Percentiles rank a stretch among this genome's conserved stretches.
Evolutionary conservation across 2,888 invertebrate genomes (phyloP).

Genomic region (Hirtodrosophila alboralis): DNA sequence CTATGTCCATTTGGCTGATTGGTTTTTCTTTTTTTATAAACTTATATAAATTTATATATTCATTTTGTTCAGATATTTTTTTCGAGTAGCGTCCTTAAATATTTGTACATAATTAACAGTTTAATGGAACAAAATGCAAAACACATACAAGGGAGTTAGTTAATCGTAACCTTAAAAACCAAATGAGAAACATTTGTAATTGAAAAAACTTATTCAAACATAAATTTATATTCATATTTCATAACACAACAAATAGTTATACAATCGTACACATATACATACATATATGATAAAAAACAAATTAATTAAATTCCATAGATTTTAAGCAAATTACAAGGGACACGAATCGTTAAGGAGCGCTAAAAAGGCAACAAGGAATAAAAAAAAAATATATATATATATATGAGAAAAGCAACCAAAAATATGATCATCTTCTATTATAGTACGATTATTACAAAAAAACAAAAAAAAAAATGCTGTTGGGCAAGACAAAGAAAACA

Average conservation of each 20-base stretch:
- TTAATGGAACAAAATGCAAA: slow-evolving; percentile 83
- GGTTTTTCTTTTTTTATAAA: slow-evolving; percentile 28
- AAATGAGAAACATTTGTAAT: slow-evolving; percentile 36
- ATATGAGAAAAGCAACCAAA: slow-evolving; percentile 27
- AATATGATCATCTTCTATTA: slow-evolving; percentile 30
- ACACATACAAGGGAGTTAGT: slow-evolving; percentile 84
- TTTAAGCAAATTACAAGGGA: slow-evolving; percentile 74
- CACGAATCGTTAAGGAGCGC: slow-evolving; percentile 46
- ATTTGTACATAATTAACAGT: slow-evolving; percentile 76
- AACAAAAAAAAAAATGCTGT: slow-evolving; percentile 11
- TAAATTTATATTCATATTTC: slow-evolving; percentile 65
- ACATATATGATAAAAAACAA: slow-evolving; percentile 36
- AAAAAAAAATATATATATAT: too few species aligned
- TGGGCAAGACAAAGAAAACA: slow-evolving; percentile 8
- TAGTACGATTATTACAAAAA: slow-evolving; percentile 24
- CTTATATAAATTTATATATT: slow-evolving; percentile 4
- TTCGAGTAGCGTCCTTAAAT: slow-evolving; percentile 36
- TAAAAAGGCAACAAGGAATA: slow-evolving; percentile 28
- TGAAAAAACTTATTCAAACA: slow-evolving; percentile 61
- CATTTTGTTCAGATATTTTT: slow-evolving; percentile 12
- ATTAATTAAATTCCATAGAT: slow-evolving; percentile 52
- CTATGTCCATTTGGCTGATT: slow-evolving; percentile 44
- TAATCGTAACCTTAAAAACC: slow-evolving; percentile 76
- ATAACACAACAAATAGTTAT: slow-evolving; percentile 47
- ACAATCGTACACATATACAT: slow-evolving; percentile 25